phyloP scores from a whole-genome alignment of 2,113 vertebrate species.

The Tiliqua scincoides region DNA sequence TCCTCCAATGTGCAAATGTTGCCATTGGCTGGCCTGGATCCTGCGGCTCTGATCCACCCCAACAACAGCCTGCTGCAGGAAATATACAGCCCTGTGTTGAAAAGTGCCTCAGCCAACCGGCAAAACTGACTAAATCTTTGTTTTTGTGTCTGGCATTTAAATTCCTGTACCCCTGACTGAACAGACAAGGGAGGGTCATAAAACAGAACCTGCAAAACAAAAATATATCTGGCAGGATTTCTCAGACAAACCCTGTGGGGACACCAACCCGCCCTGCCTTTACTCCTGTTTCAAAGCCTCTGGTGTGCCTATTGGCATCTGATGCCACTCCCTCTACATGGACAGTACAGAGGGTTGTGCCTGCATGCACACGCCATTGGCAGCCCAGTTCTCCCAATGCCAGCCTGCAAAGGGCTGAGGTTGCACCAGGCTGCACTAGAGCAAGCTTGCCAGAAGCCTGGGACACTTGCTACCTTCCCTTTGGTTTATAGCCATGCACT shows the following conservation, averaged over 20 bases:
- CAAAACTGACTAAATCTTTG: conserved; percentile 45
- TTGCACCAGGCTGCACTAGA: too few relatives aligned
- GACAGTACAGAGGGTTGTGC: not conserved
- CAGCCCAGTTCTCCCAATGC: too few relatives aligned
- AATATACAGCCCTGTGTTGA: conserved; percentile 56
- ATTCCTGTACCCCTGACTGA: conserved; percentile 66
- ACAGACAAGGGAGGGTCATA: conserved; percentile 62
- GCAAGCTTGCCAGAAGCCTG: too few relatives aligned
- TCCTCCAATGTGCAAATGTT: not conserved
- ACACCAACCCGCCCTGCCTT: conserved; percentile 47
- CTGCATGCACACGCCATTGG: not conserved
- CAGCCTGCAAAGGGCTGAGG: too few relatives aligned
- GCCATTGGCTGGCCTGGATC: not conserved
- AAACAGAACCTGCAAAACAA: conserved; percentile 66
- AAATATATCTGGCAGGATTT: conserved; percentile 62
- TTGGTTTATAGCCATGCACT: too few relatives aligned
- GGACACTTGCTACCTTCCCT: too few relatives aligned
- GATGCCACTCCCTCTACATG: not conserved
- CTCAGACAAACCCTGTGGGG: conserved; percentile 31
- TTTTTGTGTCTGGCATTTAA: conserved; percentile 63
- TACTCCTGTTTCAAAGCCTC: not conserved
- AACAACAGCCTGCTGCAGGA: conserved; percentile 51
- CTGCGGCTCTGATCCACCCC: conserved; percentile 29
- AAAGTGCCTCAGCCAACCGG: conserved; percentile 60
- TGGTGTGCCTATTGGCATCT: conserved; percentile 19